phyloP scores from a whole-genome alignment of 2,888 invertebrate species.

The Drosophila eohydei region DNA sequence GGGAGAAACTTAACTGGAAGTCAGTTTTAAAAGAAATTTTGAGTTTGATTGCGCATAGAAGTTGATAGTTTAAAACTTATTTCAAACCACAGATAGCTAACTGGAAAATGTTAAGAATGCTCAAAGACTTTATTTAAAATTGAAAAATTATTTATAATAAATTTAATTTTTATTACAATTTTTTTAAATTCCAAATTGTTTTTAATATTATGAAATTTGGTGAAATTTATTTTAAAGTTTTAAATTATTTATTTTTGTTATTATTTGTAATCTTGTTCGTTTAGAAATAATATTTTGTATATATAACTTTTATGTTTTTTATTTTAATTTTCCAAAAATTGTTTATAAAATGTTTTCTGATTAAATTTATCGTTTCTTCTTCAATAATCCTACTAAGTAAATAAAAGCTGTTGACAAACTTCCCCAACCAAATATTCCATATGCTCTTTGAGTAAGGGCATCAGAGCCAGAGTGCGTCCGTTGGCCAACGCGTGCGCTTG shows the following conservation, averaged over 20 bases:
- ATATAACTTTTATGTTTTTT: background rate
- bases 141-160: background rate
- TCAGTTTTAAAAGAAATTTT: slow-evolving; percentile 20
- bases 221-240: no score
- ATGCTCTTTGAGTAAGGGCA: slow-evolving; percentile 14
- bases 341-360: background rate
- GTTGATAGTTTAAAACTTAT: slow-evolving; percentile 11
- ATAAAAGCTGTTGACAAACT: background rate
- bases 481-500: slow-evolving; percentile 29
- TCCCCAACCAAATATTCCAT: background rate
- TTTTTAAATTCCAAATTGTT: background rate
- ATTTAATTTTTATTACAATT: background rate
- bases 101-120: background rate
- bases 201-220: no score
- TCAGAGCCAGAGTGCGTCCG: slow-evolving; percentile 7
- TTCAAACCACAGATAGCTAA: background rate
- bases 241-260: no score
- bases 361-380: background rate
- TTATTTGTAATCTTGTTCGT: no score
- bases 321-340: background rate
- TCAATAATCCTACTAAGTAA: background rate
- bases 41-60: slow-evolving; percentile 12
- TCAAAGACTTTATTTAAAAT: background rate
- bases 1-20: slow-evolving; percentile 23
- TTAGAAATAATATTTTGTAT: no score